Evolutionary conservation across 1,140 invertebrate genomes (phyloP), one percentile per base, ranked within the genome.

Genomic region (Asobara japonica): DNA sequence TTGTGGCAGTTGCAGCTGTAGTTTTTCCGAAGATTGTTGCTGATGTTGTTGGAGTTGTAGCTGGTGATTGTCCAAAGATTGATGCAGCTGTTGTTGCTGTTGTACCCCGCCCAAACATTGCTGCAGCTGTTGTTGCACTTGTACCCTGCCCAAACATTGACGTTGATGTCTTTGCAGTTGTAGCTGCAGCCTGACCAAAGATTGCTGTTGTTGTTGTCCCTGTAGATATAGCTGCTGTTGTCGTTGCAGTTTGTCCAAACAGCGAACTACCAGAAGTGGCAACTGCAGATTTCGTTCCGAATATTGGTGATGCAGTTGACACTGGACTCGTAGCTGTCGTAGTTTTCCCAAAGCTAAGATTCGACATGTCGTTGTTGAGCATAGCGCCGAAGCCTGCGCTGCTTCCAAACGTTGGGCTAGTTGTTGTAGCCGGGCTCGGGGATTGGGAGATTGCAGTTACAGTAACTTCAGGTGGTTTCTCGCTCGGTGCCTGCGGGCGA

Each of bases 71-170:
- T 8, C 69, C 72, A 22, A 71, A 73, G 6, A 68, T 22, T 27
- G 73, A 41, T n/a, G 45, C 6, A 22, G 31, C 11, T 33, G 31
- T 11, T 33, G 31, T 33, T 33, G 31, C 31, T 33, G n/a, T n/a
- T n/a, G n/a, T n/a, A n/a, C n/a, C n/a, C n/a, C n/a, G n/a, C n/a
- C n/a, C n/a, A n/a, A n/a, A n/a, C n/a, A n/a, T 61, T 22, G 29
- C n/a, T 4, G 13, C 20, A 36, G 29, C 18, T 27, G 67, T 33
- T 13, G 48, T 30, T 25, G 31, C 29, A 51, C 48, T 36, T 3
- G 36, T 10, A 3, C 33, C 51, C 11, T 70, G 65, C 1, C 75
- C 74, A 48, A 79, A 79, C 7, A 78, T 67, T 0, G 75, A 77
- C 0, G 72, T 8, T 38, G 45, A 36, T 11, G 41, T 11, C 13